These are phyloP conservation scores for Meiosimyza decipiens DNA, from an alignment of 2,888 invertebrate genomes.

Conservation along the genomic window DNA sequence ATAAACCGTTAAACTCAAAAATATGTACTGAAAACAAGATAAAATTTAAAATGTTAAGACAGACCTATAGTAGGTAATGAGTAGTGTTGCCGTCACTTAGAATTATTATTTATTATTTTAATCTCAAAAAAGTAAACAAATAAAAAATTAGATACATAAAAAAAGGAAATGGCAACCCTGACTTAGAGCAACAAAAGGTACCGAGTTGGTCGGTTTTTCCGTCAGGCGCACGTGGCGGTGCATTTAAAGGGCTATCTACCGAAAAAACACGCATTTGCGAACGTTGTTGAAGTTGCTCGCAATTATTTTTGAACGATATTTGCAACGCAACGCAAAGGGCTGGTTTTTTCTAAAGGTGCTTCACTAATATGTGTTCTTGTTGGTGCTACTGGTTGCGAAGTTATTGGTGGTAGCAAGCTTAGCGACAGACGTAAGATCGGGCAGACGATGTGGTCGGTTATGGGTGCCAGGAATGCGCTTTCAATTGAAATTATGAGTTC, in stretches of 20 bases:
- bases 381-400: not conserved
- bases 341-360: not conserved
- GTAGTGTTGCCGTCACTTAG: too few relatives aligned
- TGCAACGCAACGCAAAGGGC: not conserved
- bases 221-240: constrained; percentile 7
- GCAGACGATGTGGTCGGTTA: constrained; percentile 41
- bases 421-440: not conserved
- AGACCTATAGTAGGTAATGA: too few relatives aligned
- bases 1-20: too few relatives aligned
- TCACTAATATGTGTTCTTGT: constrained; percentile 12
- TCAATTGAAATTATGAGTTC: constrained; percentile 57
- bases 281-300: constrained; percentile 4
- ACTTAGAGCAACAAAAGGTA: too few relatives aligned
- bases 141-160: too few relatives aligned
- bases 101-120: too few relatives aligned
- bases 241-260: constrained; percentile 4
- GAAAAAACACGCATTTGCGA: constrained; percentile 10
- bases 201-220: too few relatives aligned
- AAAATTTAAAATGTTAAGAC: too few relatives aligned
- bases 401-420: constrained; percentile 20
- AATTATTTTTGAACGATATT: not conserved
- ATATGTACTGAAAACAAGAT: too few relatives aligned
- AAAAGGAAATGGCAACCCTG: too few relatives aligned
- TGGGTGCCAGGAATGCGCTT: constrained; percentile 51
- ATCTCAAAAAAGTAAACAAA: too few relatives aligned